phyloP scores from a whole-genome alignment of 2,113 vertebrate genomes.

The Mohoua ochrocephala region DNA sequence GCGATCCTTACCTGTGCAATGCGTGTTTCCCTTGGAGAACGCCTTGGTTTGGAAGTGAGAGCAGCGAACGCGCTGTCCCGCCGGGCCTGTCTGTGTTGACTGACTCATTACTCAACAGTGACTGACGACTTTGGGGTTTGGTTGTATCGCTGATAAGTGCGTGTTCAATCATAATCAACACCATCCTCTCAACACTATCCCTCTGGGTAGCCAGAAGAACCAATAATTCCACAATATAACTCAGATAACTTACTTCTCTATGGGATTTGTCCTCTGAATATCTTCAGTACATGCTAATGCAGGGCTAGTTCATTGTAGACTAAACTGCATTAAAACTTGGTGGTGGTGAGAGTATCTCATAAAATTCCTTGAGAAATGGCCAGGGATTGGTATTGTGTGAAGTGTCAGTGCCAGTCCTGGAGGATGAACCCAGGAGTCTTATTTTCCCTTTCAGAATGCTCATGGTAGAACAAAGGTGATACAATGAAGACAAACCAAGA shows the following conservation, averaged over 20 bases:
- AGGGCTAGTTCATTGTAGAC: accelerated
- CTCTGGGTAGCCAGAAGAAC: not conserved
- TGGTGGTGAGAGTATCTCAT: not conserved
- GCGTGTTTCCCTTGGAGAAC: not conserved
- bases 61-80: not conserved
- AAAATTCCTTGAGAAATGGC: not conserved
- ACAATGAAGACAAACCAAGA: not conserved
- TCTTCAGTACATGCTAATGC: too few species aligned
- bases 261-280: not conserved
- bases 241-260: not conserved
- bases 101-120: not conserved
- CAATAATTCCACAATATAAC: not conserved
- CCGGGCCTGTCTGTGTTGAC: not conserved
- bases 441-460: not conserved
- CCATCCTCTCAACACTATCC: not conserved
- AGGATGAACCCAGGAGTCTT: not conserved
- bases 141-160: too few species aligned
- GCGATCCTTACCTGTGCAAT: not conserved
- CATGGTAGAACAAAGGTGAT: not conserved
- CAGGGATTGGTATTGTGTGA: not conserved
- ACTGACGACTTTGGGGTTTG: accelerated
- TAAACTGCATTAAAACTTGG: not conserved
- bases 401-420: not conserved
- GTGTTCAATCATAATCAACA: accelerated
- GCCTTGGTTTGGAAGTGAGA: not conserved